phyloP scores from a whole-genome alignment of 2,797 vertebrate species.

The Hippopotamyrus pictus region DNA sequence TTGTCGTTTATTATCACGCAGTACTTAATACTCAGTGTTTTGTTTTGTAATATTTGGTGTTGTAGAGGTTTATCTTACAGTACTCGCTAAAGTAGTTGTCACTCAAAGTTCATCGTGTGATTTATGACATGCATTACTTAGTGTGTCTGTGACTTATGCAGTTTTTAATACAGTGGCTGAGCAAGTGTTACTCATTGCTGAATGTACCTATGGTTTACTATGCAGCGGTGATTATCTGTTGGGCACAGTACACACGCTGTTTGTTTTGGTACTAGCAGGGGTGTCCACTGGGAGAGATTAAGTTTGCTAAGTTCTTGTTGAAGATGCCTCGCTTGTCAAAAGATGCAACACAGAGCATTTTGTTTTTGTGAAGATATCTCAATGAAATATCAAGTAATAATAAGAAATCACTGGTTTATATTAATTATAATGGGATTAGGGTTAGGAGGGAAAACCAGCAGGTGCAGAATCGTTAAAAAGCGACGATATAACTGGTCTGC shows the following conservation, averaged over 20 bases:
- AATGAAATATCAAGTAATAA: neutral
- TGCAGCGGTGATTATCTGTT: neutral
- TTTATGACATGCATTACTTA: neutral
- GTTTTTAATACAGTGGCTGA: neutral
- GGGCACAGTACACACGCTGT: neutral
- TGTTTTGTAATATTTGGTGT: neutral
- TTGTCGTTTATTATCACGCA: neutral
- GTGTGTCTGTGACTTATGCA: neutral
- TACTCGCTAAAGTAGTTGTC: neutral
- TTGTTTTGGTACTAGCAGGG: neutral
- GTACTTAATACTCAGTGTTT: neutral
- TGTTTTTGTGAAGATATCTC: neutral
- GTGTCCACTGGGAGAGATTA: neutral
- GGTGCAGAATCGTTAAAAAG: neutral
- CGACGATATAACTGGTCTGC: neutral
- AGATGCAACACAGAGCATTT: neutral
- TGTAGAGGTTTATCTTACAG: neutral
- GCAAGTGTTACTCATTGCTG: neutral
- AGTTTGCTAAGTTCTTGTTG: neutral
- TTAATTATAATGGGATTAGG: neutral
- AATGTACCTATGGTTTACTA: neutral
- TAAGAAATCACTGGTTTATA: neutral
- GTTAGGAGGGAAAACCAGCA: neutral
- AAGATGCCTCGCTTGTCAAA: neutral
- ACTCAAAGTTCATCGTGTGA: neutral